Evolutionary conservation across 1,140 invertebrate genomes (phyloP).

Genomic region (Heterodera carotae): DNA sequence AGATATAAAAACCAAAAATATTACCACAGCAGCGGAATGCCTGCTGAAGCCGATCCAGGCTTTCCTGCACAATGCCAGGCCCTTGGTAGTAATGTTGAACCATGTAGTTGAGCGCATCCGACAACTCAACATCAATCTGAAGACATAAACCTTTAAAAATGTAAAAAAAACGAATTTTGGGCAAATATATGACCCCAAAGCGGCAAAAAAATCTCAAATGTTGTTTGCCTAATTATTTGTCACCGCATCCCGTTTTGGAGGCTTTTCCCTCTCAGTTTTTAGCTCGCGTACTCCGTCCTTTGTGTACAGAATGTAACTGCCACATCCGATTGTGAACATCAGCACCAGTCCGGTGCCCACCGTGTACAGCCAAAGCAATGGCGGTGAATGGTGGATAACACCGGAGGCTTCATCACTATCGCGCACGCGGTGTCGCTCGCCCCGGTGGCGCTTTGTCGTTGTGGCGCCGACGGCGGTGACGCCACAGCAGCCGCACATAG

Average conservation of each 20-base stretch:
- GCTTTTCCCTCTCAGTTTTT: background rate
- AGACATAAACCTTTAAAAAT: background rate
- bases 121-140: constrained; percentile 63
- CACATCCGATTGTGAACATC: constrained; percentile 56
- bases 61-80: constrained; percentile 60
- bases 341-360: constrained; percentile 53
- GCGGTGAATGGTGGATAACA: constrained; percentile 34
- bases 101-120: constrained; percentile 65
- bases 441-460: background rate
- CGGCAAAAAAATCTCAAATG: background rate
- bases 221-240: background rate
- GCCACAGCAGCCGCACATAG: constrained; percentile 64
- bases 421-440: too few species aligned
- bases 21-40: constrained; percentile 64
- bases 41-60: constrained; percentile 59
- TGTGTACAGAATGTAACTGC: constrained; percentile 60
- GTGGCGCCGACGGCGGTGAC: constrained; percentile 17
- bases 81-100: constrained; percentile 65
- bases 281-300: constrained; percentile 52
- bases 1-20: constrained; percentile 19
- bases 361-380: constrained; percentile 57
- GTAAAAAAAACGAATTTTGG: constrained; percentile 5
- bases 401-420: too few species aligned
- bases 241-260: background rate
- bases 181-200: too few species aligned